Evolutionary conservation across 2,113 vertebrate species (phyloP).

Genomic region (Corythornis vintsioides): DNA sequence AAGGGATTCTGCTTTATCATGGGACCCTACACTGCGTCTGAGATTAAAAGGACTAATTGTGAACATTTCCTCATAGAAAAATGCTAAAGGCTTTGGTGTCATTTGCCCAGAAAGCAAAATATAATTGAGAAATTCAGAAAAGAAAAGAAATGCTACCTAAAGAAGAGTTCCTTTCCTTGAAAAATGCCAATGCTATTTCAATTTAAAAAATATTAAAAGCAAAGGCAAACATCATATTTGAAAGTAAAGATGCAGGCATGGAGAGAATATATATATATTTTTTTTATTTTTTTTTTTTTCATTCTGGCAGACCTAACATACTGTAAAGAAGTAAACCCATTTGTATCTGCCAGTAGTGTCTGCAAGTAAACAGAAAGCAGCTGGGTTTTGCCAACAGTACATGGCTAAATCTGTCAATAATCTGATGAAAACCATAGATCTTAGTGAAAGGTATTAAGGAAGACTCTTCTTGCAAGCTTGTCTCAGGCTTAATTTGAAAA

Average conservation of each 20-base stretch:
- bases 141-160: background rate
- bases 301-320: background rate
- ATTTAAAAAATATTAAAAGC: background rate
- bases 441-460: constrained; percentile 35
- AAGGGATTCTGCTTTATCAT: background rate
- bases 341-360: constrained; percentile 5
- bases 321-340: background rate
- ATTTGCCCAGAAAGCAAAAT: background rate
- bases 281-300: too few relatives aligned
- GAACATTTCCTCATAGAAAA: background rate
- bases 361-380: constrained; percentile 28
- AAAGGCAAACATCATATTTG: background rate
- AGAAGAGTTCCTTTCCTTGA: background rate
- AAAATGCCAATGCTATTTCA: background rate
- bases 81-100: background rate
- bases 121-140: background rate
- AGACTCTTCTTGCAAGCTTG: constrained; percentile 18
- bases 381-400: constrained; percentile 25
- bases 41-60: background rate
- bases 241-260: background rate
- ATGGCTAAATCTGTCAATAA: constrained; percentile 34
- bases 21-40: background rate
- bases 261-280: background rate
- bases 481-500: constrained; percentile 18
- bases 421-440: constrained; percentile 45